Evolutionary conservation across 2,797 vertebrate species (phyloP), one percentile per base, ranked within the genome.

Genomic region (Okamejei kenojei): DNA sequence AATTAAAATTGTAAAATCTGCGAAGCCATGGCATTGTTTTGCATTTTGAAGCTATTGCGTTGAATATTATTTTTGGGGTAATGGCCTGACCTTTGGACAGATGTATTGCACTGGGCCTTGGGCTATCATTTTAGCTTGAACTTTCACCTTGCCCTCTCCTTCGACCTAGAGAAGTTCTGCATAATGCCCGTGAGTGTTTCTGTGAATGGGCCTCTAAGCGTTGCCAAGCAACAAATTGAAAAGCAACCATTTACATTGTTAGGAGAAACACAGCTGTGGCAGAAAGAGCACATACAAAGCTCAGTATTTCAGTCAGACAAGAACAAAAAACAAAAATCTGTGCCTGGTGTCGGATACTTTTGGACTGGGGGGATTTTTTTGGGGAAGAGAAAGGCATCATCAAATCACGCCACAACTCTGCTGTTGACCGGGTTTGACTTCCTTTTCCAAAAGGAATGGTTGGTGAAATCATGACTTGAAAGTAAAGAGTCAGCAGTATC

Each of bases 231-330:
- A 76, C 90, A 92, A 76, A 92, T 92, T 92, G 90, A 76, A 76
- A 74, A 92, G 90, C 71, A 76, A 58, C 71, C 71, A 92, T 92
- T 92, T 92, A 76, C 71, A 76, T 92, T 92, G 90, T 92, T 92
- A 74, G 76, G 73, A 45, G 90, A 73, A 92, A 92, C 90, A 92
- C 90, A 92, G 90, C 90, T 92, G 90, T 74, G 90, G 90, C 73
- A 54, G 38, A 73, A 76, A 29, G 71, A 54, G 71, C 68, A 76
- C 38, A 76, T 45, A 76, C 71, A n/a, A 73, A 92, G 68, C 38
- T 17, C 23, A 17, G 90, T 54, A 76, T 76, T 76, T 73, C 68
- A 54, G 73, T 92, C 45, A 29, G 38, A 29, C 45, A 10, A 92
- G 90, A 92, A 92, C 90, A 92, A 92, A 88, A 88, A 68, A 17